Evolutionary conservation across 2,797 vertebrate genomes (phyloP), one percentile per base, ranked within the genome.

Genomic region (Enteromius anoplus): DNA sequence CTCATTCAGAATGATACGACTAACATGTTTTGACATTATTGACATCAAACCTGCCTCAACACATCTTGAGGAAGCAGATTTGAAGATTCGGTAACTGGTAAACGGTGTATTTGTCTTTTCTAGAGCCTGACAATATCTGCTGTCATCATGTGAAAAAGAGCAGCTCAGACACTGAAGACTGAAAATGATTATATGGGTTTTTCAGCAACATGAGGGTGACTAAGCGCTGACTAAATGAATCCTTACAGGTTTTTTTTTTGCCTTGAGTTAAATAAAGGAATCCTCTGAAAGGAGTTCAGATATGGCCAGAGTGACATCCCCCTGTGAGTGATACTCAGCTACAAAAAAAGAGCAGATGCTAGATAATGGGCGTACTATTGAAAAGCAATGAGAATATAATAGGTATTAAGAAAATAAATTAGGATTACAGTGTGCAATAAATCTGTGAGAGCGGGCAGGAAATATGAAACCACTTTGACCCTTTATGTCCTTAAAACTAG

Each of bases 401-500:
- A 47, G 26, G 15, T 11, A 66, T 14, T 34, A 6, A 51, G 26
- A 23, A 15, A 51, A 17, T 65, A 5, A 21, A 49, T 21, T 9
- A 14, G 17, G 10, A 14, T 45, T 65, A 9, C 15, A 2, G 37
- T 45, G 23, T 45, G 23, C 26, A 77, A 19, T 77, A 11, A 65
- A 78, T 78, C 19, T 9, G 10, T 51, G 40, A 58, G 73, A 60
- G 60, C 34, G 2, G 5, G 19, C 62, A 34, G 12, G 11, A 37
- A 78, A 68, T 68, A 23, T 68, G 77, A 68, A 40, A 7, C 8
- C 4, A 17, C 45, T 23, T 75, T 81, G 78, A 80, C 78, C 29
- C 71, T 55, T 19, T 23, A n/a, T 60, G 70, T 14, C 60, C 83
- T 60, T 37, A 40, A 26, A 49, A 10, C 40, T 42, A 42, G 40